Evolutionary conservation across 1,140 invertebrate genomes (phyloP).

Genomic region (Maconellicoccus hirsutus): DNA sequence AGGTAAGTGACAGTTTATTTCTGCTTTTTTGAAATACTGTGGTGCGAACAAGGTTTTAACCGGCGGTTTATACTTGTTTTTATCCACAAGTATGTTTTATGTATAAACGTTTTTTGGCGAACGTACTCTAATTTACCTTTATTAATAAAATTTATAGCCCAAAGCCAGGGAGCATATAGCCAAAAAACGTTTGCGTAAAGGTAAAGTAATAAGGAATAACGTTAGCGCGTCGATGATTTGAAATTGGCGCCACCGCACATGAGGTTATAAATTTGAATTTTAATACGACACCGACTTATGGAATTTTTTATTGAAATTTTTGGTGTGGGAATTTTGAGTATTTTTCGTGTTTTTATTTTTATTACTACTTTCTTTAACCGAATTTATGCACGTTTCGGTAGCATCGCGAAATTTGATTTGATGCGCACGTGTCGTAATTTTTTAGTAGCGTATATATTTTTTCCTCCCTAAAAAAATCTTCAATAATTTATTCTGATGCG

Average conservation of each 20-base stretch:
- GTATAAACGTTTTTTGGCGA: slow-evolving; percentile 1
- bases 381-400: not conserved
- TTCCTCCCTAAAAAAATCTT: too few relatives aligned
- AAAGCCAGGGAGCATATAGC: not conserved
- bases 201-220: not conserved
- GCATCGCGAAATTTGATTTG: too few relatives aligned
- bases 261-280: not conserved
- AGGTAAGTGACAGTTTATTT: slow-evolving; percentile 40
- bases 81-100: not conserved
- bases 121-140: slow-evolving; percentile 1
- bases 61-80: not conserved
- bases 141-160: slow-evolving; percentile 16
- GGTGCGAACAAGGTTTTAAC: slow-evolving; percentile 7
- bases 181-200: not conserved
- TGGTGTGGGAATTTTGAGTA: not conserved
- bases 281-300: not conserved
- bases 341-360: not conserved
- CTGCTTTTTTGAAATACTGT: slow-evolving; percentile 6
- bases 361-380: not conserved
- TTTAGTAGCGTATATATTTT: too few relatives aligned
- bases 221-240: not conserved
- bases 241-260: not conserved
- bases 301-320: not conserved
- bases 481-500: too few relatives aligned
- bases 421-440: too few relatives aligned